Conservation (phyloP, 2,797 vertebrate genomes). For the Acanthornis magna region DNA sequence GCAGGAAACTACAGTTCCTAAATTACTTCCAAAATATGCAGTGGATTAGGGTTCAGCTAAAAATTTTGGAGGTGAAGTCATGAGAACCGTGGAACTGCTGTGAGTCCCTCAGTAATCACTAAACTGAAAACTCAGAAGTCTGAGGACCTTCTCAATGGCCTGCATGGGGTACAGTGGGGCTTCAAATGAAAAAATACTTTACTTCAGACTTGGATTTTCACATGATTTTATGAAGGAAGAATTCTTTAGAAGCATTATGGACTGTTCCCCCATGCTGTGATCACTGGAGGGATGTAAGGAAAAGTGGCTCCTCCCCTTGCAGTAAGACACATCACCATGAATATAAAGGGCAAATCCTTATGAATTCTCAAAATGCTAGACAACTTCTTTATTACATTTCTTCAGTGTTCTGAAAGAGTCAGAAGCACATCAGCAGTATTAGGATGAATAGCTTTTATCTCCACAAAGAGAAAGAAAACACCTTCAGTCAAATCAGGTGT, state of each 20-base stretch:
- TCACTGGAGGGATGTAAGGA: background rate
- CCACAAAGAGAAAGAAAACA: background rate
- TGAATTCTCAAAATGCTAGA: background rate
- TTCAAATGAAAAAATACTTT: background rate
- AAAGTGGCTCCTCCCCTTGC: background rate
- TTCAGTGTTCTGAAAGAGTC: background rate
- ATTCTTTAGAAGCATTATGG: background rate
- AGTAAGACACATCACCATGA: background rate
- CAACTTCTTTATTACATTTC: background rate
- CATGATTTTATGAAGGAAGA: background rate
- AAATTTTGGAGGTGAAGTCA: slow-evolving; percentile 21
- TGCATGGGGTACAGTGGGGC: background rate
- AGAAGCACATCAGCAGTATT: background rate
- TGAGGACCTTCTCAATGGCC: background rate
- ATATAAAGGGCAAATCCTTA: background rate
- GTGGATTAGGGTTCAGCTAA: background rate
- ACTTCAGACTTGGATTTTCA: background rate
- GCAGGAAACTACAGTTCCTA: background rate
- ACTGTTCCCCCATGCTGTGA: background rate
- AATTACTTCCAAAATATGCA: background rate
- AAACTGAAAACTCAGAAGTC: background rate
- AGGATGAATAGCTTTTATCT: background rate
- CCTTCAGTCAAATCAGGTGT: background rate
- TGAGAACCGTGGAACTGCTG: background rate
- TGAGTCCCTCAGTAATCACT: background rate